These are phyloP conservation scores for Drosophila sordidula DNA, from an alignment of 2,888 invertebrate genomes.

Conservation along the genomic window DNA sequence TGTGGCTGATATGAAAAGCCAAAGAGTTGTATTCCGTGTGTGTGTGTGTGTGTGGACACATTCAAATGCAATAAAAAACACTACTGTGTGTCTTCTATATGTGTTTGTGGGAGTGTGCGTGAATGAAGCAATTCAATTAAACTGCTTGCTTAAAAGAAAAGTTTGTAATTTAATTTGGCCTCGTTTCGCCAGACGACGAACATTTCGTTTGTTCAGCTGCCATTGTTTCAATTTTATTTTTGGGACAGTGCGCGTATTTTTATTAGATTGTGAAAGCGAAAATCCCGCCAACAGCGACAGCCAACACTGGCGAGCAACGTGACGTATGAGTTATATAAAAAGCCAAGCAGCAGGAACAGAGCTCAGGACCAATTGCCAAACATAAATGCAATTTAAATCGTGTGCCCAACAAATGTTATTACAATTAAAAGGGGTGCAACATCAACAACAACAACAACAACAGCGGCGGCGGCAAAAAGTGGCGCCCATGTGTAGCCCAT, in stretches of 20 bases:
- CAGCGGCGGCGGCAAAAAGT: slow-evolving; percentile 24
- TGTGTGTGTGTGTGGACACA: slow-evolving; percentile 8
- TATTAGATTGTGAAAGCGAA: slow-evolving; percentile 66
- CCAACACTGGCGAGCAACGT: slow-evolving; percentile 17
- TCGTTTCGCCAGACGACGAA: slow-evolving; percentile 51
- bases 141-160: slow-evolving; percentile 69
- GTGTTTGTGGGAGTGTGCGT: slow-evolving; percentile 4
- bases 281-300: slow-evolving; percentile 25
- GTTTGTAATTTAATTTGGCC: slow-evolving; percentile 73
- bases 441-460: slow-evolving; percentile 16
- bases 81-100: background rate
- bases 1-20: slow-evolving; percentile 2
- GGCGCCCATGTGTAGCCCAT: slow-evolving; percentile 56
- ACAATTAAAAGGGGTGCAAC: slow-evolving; percentile 65
- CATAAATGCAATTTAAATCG: slow-evolving; percentile 76
- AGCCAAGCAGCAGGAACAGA: slow-evolving; percentile 33
- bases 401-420: slow-evolving; percentile 70
- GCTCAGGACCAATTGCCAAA: slow-evolving; percentile 64
- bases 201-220: slow-evolving; percentile 34
- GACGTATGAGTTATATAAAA: slow-evolving; percentile 59
- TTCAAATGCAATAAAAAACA: slow-evolving; percentile 45
- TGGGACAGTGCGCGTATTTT: slow-evolving; percentile 42
- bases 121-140: slow-evolving; percentile 67
- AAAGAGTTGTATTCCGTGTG: slow-evolving; percentile 12
- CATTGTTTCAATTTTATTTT: slow-evolving; percentile 57